A percentile compares a stretch with the other conserved stretches of the same genome.
Evolutionary conservation across 2,888 invertebrate genomes (phyloP).

Genomic region (Machimus atricapillus): DNA sequence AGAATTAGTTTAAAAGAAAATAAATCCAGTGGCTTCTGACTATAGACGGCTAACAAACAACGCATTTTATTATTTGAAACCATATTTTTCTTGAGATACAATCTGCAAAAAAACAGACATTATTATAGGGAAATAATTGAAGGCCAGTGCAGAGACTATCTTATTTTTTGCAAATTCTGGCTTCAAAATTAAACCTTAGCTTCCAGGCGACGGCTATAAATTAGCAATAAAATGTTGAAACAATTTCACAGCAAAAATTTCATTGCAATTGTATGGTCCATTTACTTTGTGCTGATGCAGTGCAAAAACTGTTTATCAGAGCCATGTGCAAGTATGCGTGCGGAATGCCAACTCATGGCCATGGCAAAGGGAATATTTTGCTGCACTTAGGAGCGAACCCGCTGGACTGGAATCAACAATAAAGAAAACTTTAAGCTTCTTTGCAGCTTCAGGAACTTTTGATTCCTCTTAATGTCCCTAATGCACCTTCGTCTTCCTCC

Average conservation of each 20-base stretch:
- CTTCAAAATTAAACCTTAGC: background rate
- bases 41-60: too few species aligned
- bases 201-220: background rate
- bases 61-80: too few species aligned
- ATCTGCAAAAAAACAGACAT: too few species aligned
- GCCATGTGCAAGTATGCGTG: slow-evolving; percentile 20
- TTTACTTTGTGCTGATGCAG: slow-evolving; percentile 31
- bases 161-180: background rate
- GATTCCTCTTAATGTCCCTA: slow-evolving; percentile 15
- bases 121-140: too few species aligned
- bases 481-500: slow-evolving; percentile 11
- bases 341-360: slow-evolving; percentile 24
- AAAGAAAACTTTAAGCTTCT: slow-evolving; percentile 29
- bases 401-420: slow-evolving; percentile 14
- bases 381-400: background rate
- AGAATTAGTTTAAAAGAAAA: too few species aligned
- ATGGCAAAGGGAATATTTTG: background rate
- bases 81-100: too few species aligned
- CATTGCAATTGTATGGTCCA: slow-evolving; percentile 32
- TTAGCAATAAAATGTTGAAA: slow-evolving; percentile 24
- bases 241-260: slow-evolving; percentile 26
- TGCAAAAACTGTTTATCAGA: slow-evolving; percentile 31
- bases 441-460: slow-evolving; percentile 19
- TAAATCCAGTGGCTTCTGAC: too few species aligned
- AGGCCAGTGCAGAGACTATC: background rate